Evolutionary conservation across 2,113 vertebrate species (phyloP).

Genomic region (Sapayoa aenigma): DNA sequence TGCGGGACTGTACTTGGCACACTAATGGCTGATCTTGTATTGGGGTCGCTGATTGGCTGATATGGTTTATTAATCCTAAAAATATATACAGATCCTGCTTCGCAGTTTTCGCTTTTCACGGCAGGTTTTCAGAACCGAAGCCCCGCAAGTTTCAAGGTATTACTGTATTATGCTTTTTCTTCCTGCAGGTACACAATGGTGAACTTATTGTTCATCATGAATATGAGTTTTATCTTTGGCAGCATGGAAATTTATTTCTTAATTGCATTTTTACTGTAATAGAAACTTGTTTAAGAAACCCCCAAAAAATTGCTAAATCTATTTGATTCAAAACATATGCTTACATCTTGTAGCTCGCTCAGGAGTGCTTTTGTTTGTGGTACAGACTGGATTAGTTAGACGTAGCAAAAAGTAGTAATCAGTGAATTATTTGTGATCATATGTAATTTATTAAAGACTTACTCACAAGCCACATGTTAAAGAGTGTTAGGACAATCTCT

Average conservation of each 20-base stretch:
- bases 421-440: neutral
- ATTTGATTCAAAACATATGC: neutral
- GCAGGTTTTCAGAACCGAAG: no score
- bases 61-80: no score
- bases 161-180: neutral
- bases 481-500: neutral
- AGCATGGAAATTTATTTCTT: neutral
- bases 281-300: neutral
- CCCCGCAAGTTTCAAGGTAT: no score
- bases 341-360: neutral
- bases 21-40: no score
- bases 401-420: neutral
- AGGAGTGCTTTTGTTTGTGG: neutral
- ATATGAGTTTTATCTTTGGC: neutral
- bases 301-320: neutral
- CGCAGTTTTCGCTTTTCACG: no score
- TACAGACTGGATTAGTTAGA: neutral
- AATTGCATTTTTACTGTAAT: neutral
- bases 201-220: neutral
- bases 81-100: no score
- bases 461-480: neutral
- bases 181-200: neutral
- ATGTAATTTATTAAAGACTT: constrained; percentile 12
- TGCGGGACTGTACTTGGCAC: no score
- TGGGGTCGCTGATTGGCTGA: no score